These are phyloP conservation scores for Monochamus alternatus DNA, from an alignment of 2,888 invertebrate species.

Conservation along the genomic window DNA sequence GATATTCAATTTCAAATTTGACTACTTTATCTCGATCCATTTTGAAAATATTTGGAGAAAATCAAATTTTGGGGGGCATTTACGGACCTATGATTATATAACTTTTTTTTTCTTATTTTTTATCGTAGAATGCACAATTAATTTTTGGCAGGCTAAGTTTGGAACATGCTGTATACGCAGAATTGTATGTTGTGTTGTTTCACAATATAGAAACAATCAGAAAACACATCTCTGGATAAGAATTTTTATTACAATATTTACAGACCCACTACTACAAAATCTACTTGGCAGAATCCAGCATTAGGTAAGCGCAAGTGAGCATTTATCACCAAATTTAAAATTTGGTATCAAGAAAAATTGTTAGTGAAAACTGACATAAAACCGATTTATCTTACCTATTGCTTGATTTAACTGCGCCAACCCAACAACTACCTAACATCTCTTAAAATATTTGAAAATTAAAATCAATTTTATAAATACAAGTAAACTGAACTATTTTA, in stretches of 20 bases:
- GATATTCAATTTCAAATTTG: too few relatives aligned
- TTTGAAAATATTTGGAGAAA: too few relatives aligned
- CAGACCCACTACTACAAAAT: neutral
- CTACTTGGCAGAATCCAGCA: neutral
- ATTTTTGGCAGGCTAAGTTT: too few relatives aligned
- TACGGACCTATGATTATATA: too few relatives aligned
- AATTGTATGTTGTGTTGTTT: too few relatives aligned
- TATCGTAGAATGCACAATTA: too few relatives aligned
- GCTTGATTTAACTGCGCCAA: neutral
- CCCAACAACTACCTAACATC: neutral
- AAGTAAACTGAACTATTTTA: neutral
- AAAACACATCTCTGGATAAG: neutral
- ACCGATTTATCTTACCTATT: neutral
- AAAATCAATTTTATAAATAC: neutral
- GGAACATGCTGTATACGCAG: too few relatives aligned
- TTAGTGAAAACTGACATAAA: neutral
- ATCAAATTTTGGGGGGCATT: too few relatives aligned
- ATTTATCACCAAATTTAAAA: neutral
- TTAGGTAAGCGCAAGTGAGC: neutral
- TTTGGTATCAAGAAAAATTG: neutral
- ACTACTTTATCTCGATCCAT: too few relatives aligned
- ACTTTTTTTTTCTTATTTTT: too few relatives aligned
- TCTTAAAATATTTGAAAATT: conserved; percentile 9
- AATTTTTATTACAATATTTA: neutral
- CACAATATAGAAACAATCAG: too few relatives aligned